These are phyloP conservation scores for Brenthis hecate DNA, from an alignment of 2,888 invertebrate genomes.

Conservation along the genomic window DNA sequence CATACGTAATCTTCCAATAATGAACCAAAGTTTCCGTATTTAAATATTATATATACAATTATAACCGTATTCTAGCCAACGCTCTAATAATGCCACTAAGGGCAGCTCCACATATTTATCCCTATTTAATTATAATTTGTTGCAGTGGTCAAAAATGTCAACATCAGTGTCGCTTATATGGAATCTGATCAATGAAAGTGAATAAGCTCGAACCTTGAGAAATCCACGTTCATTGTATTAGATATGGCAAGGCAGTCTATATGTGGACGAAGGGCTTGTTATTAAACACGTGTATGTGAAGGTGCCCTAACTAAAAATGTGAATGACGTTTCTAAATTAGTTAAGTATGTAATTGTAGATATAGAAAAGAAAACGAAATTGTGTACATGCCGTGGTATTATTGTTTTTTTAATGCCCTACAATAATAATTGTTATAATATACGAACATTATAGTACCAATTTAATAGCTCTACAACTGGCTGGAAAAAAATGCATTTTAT, in stretches of 20 bases:
- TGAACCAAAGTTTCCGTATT: no score
- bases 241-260: not conserved
- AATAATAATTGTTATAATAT: no score
- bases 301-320: not conserved
- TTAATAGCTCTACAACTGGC: not conserved
- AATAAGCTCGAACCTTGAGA: not conserved
- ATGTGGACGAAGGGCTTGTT: no score
- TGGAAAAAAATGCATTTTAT: not conserved
- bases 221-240: not conserved
- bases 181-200: no score
- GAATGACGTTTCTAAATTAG: not conserved
- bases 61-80: no score
- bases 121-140: not conserved
- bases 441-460: no score
- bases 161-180: no score
- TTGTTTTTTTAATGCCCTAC: not conserved
- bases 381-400: not conserved
- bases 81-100: not conserved
- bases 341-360: not conserved
- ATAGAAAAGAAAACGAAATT: slow-evolving; percentile 1
- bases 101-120: slow-evolving; percentile 7
- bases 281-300: not conserved
- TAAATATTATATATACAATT: no score
- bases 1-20: no score
- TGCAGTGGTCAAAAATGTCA: no score